Base-by-base conservation (phyloP, 2,888 invertebrate genomes). In the Aplocera efformata region DNA sequence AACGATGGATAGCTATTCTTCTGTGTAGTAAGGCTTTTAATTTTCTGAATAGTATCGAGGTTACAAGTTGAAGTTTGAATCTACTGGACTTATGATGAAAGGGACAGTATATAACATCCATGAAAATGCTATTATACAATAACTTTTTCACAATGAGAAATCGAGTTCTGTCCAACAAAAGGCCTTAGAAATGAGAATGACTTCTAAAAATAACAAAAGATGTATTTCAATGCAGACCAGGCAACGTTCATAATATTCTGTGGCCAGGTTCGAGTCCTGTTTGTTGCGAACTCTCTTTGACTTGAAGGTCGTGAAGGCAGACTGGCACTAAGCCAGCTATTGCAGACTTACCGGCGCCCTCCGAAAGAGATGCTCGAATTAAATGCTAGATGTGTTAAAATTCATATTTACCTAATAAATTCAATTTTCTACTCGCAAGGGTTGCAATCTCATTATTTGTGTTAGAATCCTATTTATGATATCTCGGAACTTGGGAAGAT, bases 261-360 rank as follows among this genome's bases (percentile, higher is more conserved):
- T 31, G 32, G n/a, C 33, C 9, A 27, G 7, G 36, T 54, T 48
- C 9, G 29, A 8, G 36, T 54, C 50, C 48, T 47, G 48, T 48
- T 45, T 50, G 42, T 50, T 52, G 45, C 46, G 49, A 45, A 44
- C 37, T 21, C 9, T 31, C 10, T 23, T 27, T 40, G 32, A 23
- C 25, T 41, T 42, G 49, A 57, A 58, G 57, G 57, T 55, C 56
- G 48, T 29, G 42, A 36, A 30, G 34, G 25, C 22, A 36, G 5
- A 35, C 35, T 58, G 58, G 58, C 56, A 7, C 22, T 23, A 23
- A 22, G 53, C 58, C 58, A 58, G 43, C 31, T 55, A 39, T 47
- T 47, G 42, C 47, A 58, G 58, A 58, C 58, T 43, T 36, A 21
- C 36, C 40, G 58, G 58, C 58, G 57, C 58, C 58, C 36, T 67